Percentiles rank a stretch among this genome's conserved stretches.
Evolutionary conservation across 1,140 invertebrate species (phyloP).

Genomic region (Hypothenemus hampei): DNA sequence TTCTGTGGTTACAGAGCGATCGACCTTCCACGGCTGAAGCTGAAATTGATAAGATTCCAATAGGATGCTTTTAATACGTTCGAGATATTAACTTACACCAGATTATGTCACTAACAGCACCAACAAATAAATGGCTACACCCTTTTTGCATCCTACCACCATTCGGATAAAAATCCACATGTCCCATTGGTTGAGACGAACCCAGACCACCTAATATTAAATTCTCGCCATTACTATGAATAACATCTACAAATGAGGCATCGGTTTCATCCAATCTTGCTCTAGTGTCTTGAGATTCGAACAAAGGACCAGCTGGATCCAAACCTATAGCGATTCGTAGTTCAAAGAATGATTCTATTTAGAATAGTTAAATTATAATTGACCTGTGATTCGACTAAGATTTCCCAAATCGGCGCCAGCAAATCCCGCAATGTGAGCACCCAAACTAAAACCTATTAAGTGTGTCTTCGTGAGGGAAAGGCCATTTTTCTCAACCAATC

Average conservation of each 20-base stretch:
- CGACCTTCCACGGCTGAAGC: conserved; percentile 75
- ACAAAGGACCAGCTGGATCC: conserved; percentile 85
- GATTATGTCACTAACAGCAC: conserved; percentile 85
- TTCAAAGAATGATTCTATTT: not conserved
- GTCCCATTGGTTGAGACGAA: conserved; percentile 79
- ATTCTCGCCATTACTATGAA: conserved; percentile 90
- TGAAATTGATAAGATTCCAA: conserved; percentile 8
- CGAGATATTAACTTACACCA: conserved; percentile 63
- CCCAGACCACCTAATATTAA: conserved; percentile 79
- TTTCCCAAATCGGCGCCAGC: conserved; percentile 80
- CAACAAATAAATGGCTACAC: conserved; percentile 74
- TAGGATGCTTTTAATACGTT: not conserved
- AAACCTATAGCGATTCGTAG: conserved; percentile 56
- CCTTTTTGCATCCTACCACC: conserved; percentile 87
- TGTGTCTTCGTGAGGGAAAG: conserved; percentile 68
- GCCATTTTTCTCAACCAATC: conserved; percentile 54
- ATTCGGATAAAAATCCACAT: conserved; percentile 91
- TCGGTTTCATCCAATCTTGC: conserved; percentile 77
- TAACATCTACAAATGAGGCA: conserved; percentile 90
- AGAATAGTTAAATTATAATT: too few relatives aligned
- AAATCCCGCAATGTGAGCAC: conserved; percentile 91
- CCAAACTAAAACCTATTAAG: conserved; percentile 85
- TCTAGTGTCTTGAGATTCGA: conserved; percentile 77
- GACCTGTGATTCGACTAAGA: conserved; percentile 80
- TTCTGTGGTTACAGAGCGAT: conserved; percentile 84